Evolutionary conservation across 2,797 vertebrate genomes (phyloP).

Genomic region (Danio kyathit): DNA sequence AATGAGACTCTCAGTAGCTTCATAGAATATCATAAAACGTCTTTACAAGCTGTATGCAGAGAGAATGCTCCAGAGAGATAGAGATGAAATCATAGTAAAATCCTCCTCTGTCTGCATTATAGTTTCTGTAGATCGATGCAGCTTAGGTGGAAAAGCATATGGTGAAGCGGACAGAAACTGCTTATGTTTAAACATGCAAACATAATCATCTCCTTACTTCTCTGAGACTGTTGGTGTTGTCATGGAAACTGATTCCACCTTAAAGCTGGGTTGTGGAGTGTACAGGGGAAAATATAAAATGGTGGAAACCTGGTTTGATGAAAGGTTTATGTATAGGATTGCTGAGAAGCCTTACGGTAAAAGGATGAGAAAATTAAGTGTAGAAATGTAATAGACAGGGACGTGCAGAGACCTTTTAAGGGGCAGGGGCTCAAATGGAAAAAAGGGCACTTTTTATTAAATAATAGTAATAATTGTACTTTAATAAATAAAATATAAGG

Average conservation of each 20-base stretch:
- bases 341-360: slow-evolving; percentile 14
- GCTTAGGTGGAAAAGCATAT: slow-evolving; percentile 26
- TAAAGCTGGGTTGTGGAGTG: slow-evolving; percentile 50
- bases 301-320: slow-evolving; percentile 38
- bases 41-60: background rate
- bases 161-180: slow-evolving; percentile 35
- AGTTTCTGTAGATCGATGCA: slow-evolving; percentile 9
- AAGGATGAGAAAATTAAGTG: background rate
- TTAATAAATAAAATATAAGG: too few relatives aligned
- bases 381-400: background rate
- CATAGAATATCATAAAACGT: background rate
- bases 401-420: too few relatives aligned
- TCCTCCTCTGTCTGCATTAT: background rate
- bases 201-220: slow-evolving; percentile 42
- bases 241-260: slow-evolving; percentile 60
- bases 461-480: too few relatives aligned
- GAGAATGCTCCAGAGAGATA: background rate
- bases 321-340: slow-evolving; percentile 39
- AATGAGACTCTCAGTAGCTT: background rate
- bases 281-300: slow-evolving; percentile 40
- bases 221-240: slow-evolving; percentile 52
- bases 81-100: background rate
- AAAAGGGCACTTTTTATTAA: too few relatives aligned
- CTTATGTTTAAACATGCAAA: slow-evolving; percentile 60
- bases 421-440: too few relatives aligned